Evolutionary conservation across 1,140 invertebrate genomes (phyloP).

Genomic region (Brachionus calyciflorus): DNA sequence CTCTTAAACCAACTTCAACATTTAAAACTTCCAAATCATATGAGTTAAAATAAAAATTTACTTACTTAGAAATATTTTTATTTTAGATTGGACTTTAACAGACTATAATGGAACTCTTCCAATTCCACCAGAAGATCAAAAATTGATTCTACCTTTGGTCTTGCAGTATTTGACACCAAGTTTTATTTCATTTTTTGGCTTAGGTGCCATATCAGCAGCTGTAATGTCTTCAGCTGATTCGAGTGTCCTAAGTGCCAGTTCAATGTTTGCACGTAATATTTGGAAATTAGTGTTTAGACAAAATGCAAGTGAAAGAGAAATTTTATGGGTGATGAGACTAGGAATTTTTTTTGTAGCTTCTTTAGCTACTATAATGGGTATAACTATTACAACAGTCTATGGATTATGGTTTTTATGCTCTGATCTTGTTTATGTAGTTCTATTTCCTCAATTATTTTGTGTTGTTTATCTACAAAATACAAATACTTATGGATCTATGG

Average conservation of each 20-base stretch:
- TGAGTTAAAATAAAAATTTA: no score
- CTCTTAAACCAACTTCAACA: no score
- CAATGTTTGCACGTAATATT: constrained; percentile 96
- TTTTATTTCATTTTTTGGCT: constrained; percentile 89
- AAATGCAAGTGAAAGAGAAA: constrained; percentile 90
- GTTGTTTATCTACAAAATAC: constrained; percentile 82
- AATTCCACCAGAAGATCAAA: constrained; percentile 71
- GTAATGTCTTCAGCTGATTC: constrained; percentile 98
- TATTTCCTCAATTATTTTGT: constrained; percentile 95
- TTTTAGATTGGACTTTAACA: constrained; percentile 86
- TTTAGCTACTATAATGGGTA: constrained; percentile 86
- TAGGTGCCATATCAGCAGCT: constrained; percentile 94
- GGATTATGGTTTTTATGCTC: constrained; percentile 92
- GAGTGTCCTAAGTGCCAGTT: constrained; percentile 88
- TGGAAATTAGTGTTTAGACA: constrained; percentile 93
- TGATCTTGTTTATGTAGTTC: constrained; percentile 92
- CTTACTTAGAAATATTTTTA: constrained; percentile 18
- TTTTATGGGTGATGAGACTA: constrained; percentile 93
- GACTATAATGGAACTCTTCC: constrained; percentile 69
- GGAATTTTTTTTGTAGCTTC: constrained; percentile 88
- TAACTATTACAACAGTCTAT: constrained; percentile 93
- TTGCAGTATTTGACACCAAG: constrained; percentile 86
- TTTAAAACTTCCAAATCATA: no score
- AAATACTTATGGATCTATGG: constrained; percentile 91
- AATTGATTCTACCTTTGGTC: constrained; percentile 92